A percentile compares a stretch with the other conserved stretches of the same genome.
These are phyloP conservation scores for Stichopus horrens DNA, from an alignment of 53 echinoderm and acorn worm genomes.

Conservation along the genomic window DNA sequence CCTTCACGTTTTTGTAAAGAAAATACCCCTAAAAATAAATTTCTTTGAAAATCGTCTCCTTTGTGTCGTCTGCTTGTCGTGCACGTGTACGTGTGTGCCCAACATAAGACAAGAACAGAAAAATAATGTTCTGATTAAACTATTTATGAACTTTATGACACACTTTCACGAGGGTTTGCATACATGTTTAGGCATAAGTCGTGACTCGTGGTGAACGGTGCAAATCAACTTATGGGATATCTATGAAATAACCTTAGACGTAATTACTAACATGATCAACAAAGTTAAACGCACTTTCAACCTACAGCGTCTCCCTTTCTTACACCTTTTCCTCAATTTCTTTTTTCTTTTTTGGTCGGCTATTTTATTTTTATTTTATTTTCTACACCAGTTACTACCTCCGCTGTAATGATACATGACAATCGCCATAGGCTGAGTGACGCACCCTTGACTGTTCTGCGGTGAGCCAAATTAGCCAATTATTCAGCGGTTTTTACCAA, in stretches of 20 bases:
- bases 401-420: slow-evolving; percentile 5
- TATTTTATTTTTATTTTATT: not conserved
- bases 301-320: not conserved
- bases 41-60: not conserved
- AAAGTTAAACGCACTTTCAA: not conserved
- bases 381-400: not conserved
- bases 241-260: not conserved
- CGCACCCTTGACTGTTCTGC: slow-evolving; percentile 27
- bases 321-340: no score
- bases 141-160: not conserved
- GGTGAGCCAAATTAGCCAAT: not conserved
- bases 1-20: not conserved
- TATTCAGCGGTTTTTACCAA: slow-evolving; percentile 11
- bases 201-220: not conserved
- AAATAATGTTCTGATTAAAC: not conserved
- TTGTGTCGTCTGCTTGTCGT: not conserved
- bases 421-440: slow-evolving; percentile 24
- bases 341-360: no score
- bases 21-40: not conserved
- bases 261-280: not conserved
- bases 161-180: not conserved
- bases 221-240: not conserved
- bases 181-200: no score
- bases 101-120: no score
- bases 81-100: not conserved